Conservation (phyloP, 2,113 vertebrate species). For the Circaetus cinerascens region DNA sequence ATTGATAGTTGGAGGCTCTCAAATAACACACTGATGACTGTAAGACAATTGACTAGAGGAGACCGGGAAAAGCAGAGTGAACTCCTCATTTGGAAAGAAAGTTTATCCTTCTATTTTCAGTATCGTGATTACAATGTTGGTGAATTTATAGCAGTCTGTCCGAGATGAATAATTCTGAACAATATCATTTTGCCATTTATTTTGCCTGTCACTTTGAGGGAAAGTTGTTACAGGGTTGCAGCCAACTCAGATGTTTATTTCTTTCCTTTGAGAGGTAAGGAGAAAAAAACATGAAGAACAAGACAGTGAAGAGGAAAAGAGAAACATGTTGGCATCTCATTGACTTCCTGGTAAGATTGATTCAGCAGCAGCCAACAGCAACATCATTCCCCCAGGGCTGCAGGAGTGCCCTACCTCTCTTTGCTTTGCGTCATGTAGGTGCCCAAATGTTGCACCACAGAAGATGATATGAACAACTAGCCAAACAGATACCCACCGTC, state of each 20-base stretch:
- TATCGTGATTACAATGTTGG: not conserved
- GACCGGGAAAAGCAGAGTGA: not conserved
- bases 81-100: constrained; percentile 12
- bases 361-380: constrained; percentile 15
- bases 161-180: not conserved
- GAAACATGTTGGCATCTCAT: not conserved
- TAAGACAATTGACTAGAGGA: not conserved
- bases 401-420: not conserved
- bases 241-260: constrained; percentile 19
- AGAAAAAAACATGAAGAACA: not conserved
- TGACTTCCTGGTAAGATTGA: not conserved
- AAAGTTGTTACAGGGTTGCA: not conserved
- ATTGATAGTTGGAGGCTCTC: not conserved
- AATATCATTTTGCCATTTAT: constrained; percentile 18
- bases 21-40: not conserved
- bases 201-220: not conserved
- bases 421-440: not conserved
- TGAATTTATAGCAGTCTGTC: not conserved
- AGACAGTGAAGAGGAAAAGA: not conserved
- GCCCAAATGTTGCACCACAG: not conserved
- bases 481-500: not conserved
- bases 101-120: constrained; percentile 17
- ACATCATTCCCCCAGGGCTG: not conserved
- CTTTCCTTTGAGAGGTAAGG: not conserved
- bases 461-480: not conserved